Evolutionary conservation across 2,797 vertebrate species (phyloP), one percentile per base, ranked within the genome.

Genomic region (Intellagama lesueurii): DNA sequence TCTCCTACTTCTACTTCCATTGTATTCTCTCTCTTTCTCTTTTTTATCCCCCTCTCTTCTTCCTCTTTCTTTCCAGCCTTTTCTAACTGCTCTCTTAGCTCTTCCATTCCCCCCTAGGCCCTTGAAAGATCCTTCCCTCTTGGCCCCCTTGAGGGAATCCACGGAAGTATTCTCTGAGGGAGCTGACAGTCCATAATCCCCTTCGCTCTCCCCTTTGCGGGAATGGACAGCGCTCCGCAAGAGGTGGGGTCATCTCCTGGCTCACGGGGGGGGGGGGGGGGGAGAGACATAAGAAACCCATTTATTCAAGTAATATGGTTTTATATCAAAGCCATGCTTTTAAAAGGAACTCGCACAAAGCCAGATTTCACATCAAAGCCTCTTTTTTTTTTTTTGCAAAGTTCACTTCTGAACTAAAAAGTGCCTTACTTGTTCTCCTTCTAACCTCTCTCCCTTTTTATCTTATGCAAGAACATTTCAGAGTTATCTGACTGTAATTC

Each of bases 371-470:
- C 17, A 16, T 80, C 26, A 72, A 84, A 89, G 49, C 17, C 69
- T 79, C 82, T 85, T 35, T 47, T 70, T 40, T n/a, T 84, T 52
- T 47, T 70, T 40, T n/a, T 84, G 32, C 44, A 70, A 75, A 40
- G 76, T 77, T 47, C 26, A 24, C 76, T 83, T 69, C 40, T 83
- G 47, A 72, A n/a, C 44, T 70, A 32, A 49, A 69, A 83, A 72
- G 30, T 9, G 68, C 30, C 19, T 44, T n/a, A n/a, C 49, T 83
- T 30, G 56, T 83, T 83, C 47, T 49, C 44, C 47, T 85, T 75
- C 83, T 85, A 76, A 85, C 60, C 70, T 85, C 22, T 35, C 12
- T 60, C 22, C 40, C 22, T 49, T 69, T 47, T 81, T 64, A 88
- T 81, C 79, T 82, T 32, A 64, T 47, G 70, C 32, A 80, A 19